Evolutionary conservation across 2,797 vertebrate genomes (phyloP).

Genomic region (Cirrhinus molitorella): DNA sequence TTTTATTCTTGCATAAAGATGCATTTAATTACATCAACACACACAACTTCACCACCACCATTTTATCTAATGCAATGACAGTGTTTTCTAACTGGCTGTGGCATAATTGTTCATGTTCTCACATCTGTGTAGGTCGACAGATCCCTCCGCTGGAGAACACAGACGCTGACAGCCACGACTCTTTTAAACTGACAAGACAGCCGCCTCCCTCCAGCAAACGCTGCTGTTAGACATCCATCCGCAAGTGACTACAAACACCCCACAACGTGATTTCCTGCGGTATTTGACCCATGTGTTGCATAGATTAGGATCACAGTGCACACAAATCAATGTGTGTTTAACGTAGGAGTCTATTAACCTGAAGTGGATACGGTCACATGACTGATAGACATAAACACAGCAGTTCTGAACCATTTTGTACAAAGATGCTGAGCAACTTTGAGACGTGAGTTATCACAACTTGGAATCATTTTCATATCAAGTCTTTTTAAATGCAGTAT

Average conservation of each 20-base stretch:
- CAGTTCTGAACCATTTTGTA: not conserved
- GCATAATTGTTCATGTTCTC: not conserved
- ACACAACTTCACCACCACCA: too few relatives aligned
- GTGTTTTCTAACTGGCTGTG: not conserved
- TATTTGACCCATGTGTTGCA: not conserved
- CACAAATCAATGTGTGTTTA: not conserved
- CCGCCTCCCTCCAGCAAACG: constrained; percentile 76
- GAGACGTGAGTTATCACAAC: not conserved
- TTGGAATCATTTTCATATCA: constrained; percentile 1
- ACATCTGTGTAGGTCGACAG: constrained; percentile 85
- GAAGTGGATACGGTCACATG: not conserved
- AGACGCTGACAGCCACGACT: constrained; percentile 88
- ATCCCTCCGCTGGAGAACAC: constrained; percentile 93
- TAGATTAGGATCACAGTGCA: not conserved
- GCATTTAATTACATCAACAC: not conserved
- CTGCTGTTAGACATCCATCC: constrained; percentile 86
- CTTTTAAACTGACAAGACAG: constrained; percentile 88
- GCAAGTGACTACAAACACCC: constrained; percentile 34
- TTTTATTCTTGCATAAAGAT: not conserved
- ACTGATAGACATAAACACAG: not conserved
- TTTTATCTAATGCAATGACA: not conserved
- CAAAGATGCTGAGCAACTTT: not conserved
- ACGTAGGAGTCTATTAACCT: not conserved
- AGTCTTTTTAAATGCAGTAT: constrained; percentile 30
- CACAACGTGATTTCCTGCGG: constrained; percentile 4